A percentile compares a stretch with the other conserved stretches of the same genome.
These are phyloP conservation scores for Mesorhabditis sp. DNA, from an alignment of 2,888 invertebrate genomes.

Conservation along the genomic window DNA sequence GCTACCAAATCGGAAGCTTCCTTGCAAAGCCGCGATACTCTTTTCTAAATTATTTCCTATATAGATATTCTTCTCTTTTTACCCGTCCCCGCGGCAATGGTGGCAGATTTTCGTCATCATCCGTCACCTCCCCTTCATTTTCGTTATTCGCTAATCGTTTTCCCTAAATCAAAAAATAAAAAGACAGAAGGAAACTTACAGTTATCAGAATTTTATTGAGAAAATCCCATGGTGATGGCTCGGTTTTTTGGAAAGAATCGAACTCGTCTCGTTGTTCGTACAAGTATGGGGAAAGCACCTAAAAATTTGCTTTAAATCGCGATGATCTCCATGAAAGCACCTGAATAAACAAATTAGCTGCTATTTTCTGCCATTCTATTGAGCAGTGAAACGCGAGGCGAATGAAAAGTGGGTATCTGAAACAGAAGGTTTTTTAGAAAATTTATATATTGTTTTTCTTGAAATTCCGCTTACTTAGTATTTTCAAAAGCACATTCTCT, in stretches of 20 bases:
- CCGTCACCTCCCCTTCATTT: slow-evolving; percentile 62
- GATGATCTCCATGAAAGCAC: not conserved
- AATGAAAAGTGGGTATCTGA: slow-evolving; percentile 63
- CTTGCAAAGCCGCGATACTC: slow-evolving; percentile 46
- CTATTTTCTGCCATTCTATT: slow-evolving; percentile 60
- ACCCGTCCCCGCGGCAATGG: slow-evolving; percentile 15
- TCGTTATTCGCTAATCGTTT: slow-evolving; percentile 17
- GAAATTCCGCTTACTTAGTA: slow-evolving; percentile 12
- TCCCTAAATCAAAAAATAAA: slow-evolving; percentile 17
- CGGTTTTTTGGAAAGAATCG: slow-evolving; percentile 29
- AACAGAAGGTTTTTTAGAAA: not conserved
- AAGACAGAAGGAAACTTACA: not conserved
- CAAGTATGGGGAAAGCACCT: slow-evolving; percentile 9
- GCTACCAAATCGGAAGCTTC: slow-evolving; percentile 60
- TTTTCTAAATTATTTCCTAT: slow-evolving; percentile 55
- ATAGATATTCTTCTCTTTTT: slow-evolving; percentile 10
- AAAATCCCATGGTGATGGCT: slow-evolving; percentile 51
- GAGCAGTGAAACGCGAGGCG: slow-evolving; percentile 64
- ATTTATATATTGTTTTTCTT: not conserved
- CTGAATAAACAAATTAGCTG: slow-evolving; percentile 51
- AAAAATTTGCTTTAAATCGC: not conserved
- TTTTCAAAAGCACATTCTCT: slow-evolving; percentile 63
- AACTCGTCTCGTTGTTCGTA: slow-evolving; percentile 29
- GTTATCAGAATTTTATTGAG: slow-evolving; percentile 45
- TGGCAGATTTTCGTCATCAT: slow-evolving; percentile 65